phyloP scores from a whole-genome alignment of 2,797 vertebrate genomes.

The Bothrops alternatus region DNA sequence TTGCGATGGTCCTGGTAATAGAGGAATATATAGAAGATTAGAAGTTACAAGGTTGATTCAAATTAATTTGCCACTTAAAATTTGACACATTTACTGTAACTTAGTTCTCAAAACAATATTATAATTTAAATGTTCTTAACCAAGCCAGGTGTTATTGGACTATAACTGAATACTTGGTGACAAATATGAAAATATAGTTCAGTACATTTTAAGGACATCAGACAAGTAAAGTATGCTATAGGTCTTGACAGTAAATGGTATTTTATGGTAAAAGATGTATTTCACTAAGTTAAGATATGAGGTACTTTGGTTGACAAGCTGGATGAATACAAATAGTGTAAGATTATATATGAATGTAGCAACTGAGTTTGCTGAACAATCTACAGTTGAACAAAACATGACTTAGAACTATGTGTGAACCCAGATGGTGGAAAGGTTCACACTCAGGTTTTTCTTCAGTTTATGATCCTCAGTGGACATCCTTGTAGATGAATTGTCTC shows the following conservation, averaged over 20 bases:
- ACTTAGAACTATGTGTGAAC: background rate
- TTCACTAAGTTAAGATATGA: background rate
- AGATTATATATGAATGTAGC: background rate
- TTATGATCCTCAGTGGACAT: background rate
- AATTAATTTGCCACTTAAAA: background rate
- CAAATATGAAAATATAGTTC: background rate
- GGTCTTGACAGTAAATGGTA: background rate
- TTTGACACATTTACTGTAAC: background rate
- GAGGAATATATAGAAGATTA: background rate
- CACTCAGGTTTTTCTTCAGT: background rate
- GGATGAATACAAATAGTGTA: background rate
- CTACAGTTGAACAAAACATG: background rate
- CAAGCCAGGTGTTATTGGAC: background rate
- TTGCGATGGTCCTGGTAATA: slow-evolving; percentile 36
- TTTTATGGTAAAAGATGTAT: background rate
- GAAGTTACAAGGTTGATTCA: fast-evolving
- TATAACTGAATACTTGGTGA: background rate
- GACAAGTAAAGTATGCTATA: background rate
- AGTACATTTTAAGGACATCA: too few relatives aligned
- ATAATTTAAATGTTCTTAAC: background rate
- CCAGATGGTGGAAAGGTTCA: background rate
- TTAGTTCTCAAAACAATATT: background rate
- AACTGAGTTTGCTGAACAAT: background rate
- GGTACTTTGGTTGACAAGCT: background rate
- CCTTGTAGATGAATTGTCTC: background rate